These are phyloP conservation scores for Carollia perspicillata DNA, from an alignment of 2,113 vertebrate genomes.

Conservation along the genomic window DNA sequence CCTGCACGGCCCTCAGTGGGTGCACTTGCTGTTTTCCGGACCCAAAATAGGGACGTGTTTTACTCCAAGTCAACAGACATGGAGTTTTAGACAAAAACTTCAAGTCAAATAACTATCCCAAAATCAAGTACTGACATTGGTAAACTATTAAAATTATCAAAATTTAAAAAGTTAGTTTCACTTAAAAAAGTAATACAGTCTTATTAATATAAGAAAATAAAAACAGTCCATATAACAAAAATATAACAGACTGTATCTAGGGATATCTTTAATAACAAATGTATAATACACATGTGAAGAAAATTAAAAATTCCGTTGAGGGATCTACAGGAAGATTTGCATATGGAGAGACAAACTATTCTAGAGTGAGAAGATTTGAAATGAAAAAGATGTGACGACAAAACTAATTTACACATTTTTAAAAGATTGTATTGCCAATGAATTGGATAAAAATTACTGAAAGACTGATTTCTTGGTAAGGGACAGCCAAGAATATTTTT, in stretches of 20 bases:
- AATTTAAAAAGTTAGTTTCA: slow-evolving; percentile 6
- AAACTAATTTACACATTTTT: background rate
- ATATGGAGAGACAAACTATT: background rate
- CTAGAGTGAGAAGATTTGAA: background rate
- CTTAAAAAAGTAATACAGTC: background rate
- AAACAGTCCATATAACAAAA: background rate
- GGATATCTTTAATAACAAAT: background rate
- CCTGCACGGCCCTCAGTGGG: background rate
- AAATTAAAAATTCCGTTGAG: background rate
- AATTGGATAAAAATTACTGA: background rate
- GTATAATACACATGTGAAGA: background rate
- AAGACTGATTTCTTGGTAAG: background rate
- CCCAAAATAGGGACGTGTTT: slow-evolving; percentile 6
- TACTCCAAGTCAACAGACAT: slow-evolving; percentile 1
- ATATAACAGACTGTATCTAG: background rate
- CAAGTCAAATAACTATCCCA: background rate
- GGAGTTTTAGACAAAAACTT: background rate
- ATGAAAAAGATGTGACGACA: background rate
- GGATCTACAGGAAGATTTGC: background rate
- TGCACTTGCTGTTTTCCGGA: slow-evolving; percentile 31
- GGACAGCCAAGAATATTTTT: background rate
- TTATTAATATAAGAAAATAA: slow-evolving; percentile 8
- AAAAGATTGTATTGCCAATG: background rate
- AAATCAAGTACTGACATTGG: background rate
- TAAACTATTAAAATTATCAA: background rate